Conservation (phyloP, 2,888 invertebrate species). For the Nowickia ferox region DNA sequence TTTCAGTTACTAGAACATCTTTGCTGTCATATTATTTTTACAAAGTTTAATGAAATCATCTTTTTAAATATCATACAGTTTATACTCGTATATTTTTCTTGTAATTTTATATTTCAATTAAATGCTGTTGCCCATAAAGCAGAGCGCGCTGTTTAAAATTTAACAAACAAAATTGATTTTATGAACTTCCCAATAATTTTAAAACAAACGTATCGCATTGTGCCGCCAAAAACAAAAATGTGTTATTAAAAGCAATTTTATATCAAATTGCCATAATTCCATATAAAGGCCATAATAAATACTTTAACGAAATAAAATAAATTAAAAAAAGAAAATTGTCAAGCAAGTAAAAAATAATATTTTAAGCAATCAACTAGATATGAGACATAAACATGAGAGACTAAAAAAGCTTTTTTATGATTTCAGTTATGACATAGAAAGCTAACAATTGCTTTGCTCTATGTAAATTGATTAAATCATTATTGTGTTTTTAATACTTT, state of each 20-base stretch:
- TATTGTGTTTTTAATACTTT: no score
- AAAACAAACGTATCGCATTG: constrained; percentile 65
- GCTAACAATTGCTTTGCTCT: not conserved
- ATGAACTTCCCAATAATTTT: constrained; percentile 18
- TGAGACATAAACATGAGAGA: not conserved
- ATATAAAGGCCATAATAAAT: constrained; percentile 49
- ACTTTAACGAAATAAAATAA: constrained; percentile 21
- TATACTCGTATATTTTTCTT: no score
- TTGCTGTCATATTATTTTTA: no score
- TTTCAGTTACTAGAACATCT: no score
- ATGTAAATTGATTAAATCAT: no score
- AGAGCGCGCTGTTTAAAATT: not conserved
- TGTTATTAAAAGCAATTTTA: constrained; percentile 12
- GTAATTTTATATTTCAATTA: not conserved
- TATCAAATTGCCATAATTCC: constrained; percentile 29
- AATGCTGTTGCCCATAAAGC: no score
- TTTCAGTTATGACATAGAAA: no score
- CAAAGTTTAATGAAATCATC: no score
- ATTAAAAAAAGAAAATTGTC: constrained; percentile 34
- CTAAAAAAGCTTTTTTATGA: not conserved
- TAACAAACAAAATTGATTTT: not conserved
- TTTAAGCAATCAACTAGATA: not conserved
- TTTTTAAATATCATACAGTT: no score
- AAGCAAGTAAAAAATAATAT: constrained; percentile 27
- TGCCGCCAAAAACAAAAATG: constrained; percentile 64